These are phyloP conservation scores for Neoniphon sammara DNA, from an alignment of 2,797 vertebrate species.

Conservation along the genomic window DNA sequence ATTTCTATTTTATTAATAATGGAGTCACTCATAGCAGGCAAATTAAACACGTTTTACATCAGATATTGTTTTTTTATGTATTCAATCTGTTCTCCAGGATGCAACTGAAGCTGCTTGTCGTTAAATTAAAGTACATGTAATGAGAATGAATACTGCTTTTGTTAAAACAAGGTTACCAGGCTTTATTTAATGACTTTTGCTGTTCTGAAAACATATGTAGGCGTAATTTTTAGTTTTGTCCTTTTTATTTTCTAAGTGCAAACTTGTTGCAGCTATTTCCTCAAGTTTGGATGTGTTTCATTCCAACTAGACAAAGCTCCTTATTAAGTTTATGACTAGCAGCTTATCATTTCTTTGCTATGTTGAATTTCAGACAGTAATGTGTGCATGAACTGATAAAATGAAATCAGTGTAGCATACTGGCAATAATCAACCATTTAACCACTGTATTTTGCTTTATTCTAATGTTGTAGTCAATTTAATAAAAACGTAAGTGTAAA, in stretches of 20 bases:
- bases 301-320: not conserved
- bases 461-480: too few relatives aligned
- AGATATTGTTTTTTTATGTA: slow-evolving; percentile 10
- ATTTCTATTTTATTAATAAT: slow-evolving; percentile 32
- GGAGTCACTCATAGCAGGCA: slow-evolving; percentile 23
- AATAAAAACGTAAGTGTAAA: too few relatives aligned
- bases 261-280: slow-evolving; percentile 10
- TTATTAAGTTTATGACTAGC: slow-evolving; percentile 33
- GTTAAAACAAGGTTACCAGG: slow-evolving; percentile 8
- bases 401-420: slow-evolving; percentile 16
- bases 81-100: slow-evolving; percentile 7
- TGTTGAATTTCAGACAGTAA: not conserved
- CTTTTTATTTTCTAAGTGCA: not conserved
- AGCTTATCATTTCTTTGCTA: slow-evolving; percentile 6
- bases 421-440: too few relatives aligned
- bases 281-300: not conserved
- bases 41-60: slow-evolving; percentile 31
- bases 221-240: not conserved
- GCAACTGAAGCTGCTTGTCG: not conserved
- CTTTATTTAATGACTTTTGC: not conserved
- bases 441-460: too few relatives aligned
- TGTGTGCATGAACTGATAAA: slow-evolving; percentile 5
- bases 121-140: not conserved
- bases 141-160: not conserved
- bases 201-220: not conserved